Evolutionary conservation across 2,888 invertebrate genomes (phyloP).

Genomic region (Nomada hirtipes): DNA sequence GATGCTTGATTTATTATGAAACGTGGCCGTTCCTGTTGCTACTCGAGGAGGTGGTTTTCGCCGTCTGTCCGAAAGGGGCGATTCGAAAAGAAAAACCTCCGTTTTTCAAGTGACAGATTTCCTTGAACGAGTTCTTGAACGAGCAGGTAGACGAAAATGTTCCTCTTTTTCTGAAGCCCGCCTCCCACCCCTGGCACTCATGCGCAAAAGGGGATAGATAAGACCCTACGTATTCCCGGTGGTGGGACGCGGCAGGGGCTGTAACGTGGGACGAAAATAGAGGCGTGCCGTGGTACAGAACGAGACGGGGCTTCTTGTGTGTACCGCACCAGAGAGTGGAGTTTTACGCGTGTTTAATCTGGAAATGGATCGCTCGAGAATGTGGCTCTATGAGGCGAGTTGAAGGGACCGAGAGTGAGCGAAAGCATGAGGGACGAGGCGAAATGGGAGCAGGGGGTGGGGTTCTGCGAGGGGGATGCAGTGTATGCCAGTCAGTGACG

Average conservation of each 20-base stretch:
- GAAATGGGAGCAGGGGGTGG: constrained; percentile 29
- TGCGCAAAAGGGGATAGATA: constrained; percentile 63
- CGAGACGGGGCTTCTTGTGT: constrained; percentile 70
- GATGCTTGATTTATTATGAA: constrained; percentile 49
- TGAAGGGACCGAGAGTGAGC: constrained; percentile 66
- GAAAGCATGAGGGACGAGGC: constrained; percentile 52
- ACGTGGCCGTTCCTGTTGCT: constrained; percentile 1
- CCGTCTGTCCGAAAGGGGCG: constrained; percentile 14
- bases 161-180: constrained; percentile 39
- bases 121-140: constrained; percentile 61
- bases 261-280: constrained; percentile 38
- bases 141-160: constrained; percentile 52
- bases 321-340: constrained; percentile 75
- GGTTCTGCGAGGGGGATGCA: constrained; percentile 18
- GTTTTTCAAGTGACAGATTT: constrained; percentile 49
- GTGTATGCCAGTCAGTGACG: constrained; percentile 37
- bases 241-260: constrained; percentile 7
- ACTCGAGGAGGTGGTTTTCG: background rate
- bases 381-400: constrained; percentile 73
- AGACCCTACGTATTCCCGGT: constrained; percentile 55
- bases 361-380: constrained; percentile 82
- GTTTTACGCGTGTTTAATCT: constrained; percentile 83
- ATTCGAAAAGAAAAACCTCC: constrained; percentile 37
- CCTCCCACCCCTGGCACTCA: constrained; percentile 38
- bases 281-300: constrained; percentile 39